These are phyloP conservation scores for Xylota segnis DNA, from an alignment of 2,888 invertebrate genomes.

Conservation along the genomic window DNA sequence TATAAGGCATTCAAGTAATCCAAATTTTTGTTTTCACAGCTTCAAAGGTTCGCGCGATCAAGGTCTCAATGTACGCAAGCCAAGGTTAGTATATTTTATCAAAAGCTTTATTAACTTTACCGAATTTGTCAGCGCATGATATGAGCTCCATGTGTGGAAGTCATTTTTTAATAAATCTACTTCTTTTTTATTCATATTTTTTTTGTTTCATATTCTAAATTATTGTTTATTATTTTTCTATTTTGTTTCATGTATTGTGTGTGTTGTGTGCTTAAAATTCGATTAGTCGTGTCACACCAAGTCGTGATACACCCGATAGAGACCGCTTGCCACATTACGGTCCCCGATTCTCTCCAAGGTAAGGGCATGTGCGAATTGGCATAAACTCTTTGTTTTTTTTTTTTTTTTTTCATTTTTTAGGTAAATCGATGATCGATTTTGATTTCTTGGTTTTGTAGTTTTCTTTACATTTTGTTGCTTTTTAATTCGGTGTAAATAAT, in stretches of 20 bases:
- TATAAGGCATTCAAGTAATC: conserved; percentile 57
- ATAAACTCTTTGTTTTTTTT: conserved; percentile 24
- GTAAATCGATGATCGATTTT: conserved; percentile 16
- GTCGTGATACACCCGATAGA: conserved; percentile 92
- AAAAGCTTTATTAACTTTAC: not conserved
- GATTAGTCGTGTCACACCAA: conserved; percentile 93
- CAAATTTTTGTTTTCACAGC: conserved; percentile 81
- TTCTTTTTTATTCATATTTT: conserved; percentile 63
- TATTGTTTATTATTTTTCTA: conserved; percentile 69
- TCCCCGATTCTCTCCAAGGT: conserved; percentile 92
- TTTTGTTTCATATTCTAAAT: conserved; percentile 54
- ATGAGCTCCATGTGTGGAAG: conserved; percentile 29
- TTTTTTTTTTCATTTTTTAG: too few relatives aligned
- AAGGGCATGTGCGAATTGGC: conserved; percentile 78
- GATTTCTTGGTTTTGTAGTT: conserved; percentile 31
- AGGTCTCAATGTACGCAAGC: conserved; percentile 84
- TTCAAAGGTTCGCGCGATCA: conserved; percentile 88
- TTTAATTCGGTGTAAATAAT: conserved; percentile 9
- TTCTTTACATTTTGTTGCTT: conserved; percentile 35
- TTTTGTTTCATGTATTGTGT: conserved; percentile 75
- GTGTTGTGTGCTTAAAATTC: conserved; percentile 77
- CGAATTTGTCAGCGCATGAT: conserved; percentile 36
- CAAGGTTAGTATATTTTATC: conserved; percentile 82
- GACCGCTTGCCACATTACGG: conserved; percentile 94
- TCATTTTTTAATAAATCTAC: conserved; percentile 49